Base-by-base conservation (phyloP, 2,888 invertebrate genomes). In the Nemoura dubitans region DNA sequence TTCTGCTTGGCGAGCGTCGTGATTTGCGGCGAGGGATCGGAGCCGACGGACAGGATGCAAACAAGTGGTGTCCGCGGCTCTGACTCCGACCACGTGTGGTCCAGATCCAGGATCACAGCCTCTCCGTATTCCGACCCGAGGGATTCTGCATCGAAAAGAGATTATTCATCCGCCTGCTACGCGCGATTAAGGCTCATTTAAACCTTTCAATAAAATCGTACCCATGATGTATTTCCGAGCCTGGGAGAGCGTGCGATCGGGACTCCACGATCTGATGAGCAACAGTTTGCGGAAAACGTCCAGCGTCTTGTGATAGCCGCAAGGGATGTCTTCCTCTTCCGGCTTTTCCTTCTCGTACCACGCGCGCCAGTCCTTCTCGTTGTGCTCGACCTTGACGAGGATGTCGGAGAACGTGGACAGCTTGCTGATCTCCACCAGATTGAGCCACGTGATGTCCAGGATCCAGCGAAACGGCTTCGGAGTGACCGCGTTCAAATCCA, bases 391-490 rank as follows among this genome's bases (percentile, higher is more conserved):
- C 95, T 96, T 96, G 76, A 94, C 93, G 28, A 98, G 92, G 85
- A 98, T 95, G 89, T 96, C 96, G 0, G 94, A 92, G 91, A 98
- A 98, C 16, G 94, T 95, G 36, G 95, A 93, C 86, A 98, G 91
- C 91, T 97, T 97, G 90, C 96, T 97, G 27, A 99, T 96, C 92
- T 98, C 98, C 0, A 98, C 98, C 88, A 98, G 93, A 93, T 99
- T 99, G 76, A 98, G 91, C 98, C 98, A 99, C 0, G 98, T 98
- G 88, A 98, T 97, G 90, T 98, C 98, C 86, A 98, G 93, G 89
- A 99, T 97, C 98, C 98, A 99, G 89, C 95, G 95, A 90, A 97
- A 98, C 0, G 98, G 98, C 92, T 98, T 98, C 0, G 98, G 97
- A 0, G 95, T 93, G 0, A 98, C 98, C 1, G 98, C 97, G 91